Conservation (phyloP, 2,888 invertebrate species). For the Drosophila merina region DNA sequence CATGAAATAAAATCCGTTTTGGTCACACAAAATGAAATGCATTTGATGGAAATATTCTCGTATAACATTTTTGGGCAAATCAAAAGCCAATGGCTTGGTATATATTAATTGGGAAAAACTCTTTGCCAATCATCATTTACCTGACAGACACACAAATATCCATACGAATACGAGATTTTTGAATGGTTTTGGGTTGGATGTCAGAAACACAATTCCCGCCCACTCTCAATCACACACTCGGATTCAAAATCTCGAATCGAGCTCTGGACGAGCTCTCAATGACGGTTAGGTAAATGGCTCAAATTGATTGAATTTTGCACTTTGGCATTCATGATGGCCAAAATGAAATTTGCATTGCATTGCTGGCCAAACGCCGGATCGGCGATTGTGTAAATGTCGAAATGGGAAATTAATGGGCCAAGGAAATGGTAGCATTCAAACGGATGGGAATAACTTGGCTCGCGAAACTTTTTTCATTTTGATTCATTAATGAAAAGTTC, state of each 20-base stretch:
- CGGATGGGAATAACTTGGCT: conserved; percentile 7
- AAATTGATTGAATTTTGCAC: conserved; percentile 79
- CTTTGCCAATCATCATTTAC: conserved; percentile 37
- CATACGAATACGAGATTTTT: conserved; percentile 20
- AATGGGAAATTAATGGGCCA: conserved; percentile 47
- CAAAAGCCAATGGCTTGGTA: conserved; percentile 54
- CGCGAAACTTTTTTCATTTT: conserved; percentile 45
- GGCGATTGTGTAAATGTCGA: conserved; percentile 41
- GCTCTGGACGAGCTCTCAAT: conserved; percentile 34
- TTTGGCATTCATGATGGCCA: conserved; percentile 72
- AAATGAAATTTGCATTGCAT: conserved; percentile 64
- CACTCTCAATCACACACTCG: conserved; percentile 23
- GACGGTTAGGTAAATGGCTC: conserved; percentile 67
- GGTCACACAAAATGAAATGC: background rate
- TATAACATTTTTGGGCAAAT: conserved; percentile 29
- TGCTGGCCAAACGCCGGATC: conserved; percentile 14
- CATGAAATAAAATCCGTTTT: background rate
- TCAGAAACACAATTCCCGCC: conserved; percentile 33
- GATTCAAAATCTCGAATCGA: background rate
- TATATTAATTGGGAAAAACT: conserved; percentile 48
- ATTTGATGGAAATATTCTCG: conserved; percentile 9
- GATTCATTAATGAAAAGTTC: conserved; percentile 66
- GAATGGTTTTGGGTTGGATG: conserved; percentile 22
- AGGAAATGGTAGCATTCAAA: conserved; percentile 20
- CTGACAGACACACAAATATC: conserved; percentile 23